Evolutionary conservation across 2,113 vertebrate genomes (phyloP).

Genomic region (Pteruthius melanotis): DNA sequence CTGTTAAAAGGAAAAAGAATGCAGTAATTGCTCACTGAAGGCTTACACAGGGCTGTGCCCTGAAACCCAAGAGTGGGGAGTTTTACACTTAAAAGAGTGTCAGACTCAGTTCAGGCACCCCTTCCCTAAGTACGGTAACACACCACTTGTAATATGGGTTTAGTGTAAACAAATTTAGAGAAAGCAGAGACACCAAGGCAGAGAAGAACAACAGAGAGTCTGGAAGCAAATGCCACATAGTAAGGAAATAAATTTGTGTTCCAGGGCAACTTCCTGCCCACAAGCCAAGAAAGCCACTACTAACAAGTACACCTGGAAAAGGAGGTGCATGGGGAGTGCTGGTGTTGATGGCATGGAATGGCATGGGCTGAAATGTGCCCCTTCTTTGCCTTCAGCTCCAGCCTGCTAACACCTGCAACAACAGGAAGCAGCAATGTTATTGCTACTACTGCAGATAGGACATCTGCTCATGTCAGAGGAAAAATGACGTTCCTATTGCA

Average conservation of each 20-base stretch:
- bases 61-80: background rate
- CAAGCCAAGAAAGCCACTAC: background rate
- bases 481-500: constrained; percentile 44
- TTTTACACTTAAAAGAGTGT: background rate
- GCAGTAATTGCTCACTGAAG: background rate
- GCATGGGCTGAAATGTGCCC: background rate
- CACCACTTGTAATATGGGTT: background rate
- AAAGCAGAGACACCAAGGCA: background rate
- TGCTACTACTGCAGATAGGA: constrained; percentile 32
- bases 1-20: background rate
- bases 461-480: constrained; percentile 44
- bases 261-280: background rate
- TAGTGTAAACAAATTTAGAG: background rate
- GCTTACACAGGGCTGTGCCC: background rate
- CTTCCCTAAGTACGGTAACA: background rate
- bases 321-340: background rate
- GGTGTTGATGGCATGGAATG: background rate
- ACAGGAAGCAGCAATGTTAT: constrained; percentile 60
- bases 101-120: background rate
- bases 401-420: constrained; percentile 17
- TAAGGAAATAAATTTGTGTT: background rate
- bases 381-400: background rate
- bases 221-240: background rate
- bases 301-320: background rate
- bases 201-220: background rate